phyloP scores from a whole-genome alignment of 2,797 vertebrate genomes.

The Natrix natrix region DNA sequence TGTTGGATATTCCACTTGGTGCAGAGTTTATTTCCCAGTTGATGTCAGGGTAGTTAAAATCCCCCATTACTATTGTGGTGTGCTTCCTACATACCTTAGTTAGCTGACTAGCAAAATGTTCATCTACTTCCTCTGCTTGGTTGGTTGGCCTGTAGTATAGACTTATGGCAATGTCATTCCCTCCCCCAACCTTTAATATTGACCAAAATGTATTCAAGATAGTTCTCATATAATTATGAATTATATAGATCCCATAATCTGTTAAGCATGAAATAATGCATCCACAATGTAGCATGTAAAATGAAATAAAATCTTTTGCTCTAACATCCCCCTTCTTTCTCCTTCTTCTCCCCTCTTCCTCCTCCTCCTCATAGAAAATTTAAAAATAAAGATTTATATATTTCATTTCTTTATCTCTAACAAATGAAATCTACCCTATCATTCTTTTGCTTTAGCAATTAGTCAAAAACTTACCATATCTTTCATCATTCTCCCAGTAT shows the following conservation, averaged over 20 bases:
- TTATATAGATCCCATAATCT: neutral
- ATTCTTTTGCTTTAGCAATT: neutral
- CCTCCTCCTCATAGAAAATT: neutral
- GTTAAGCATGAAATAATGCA: neutral
- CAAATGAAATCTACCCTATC: neutral
- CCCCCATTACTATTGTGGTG: too few species aligned
- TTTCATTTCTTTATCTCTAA: neutral
- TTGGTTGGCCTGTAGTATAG: too few species aligned
- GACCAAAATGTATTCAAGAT: too few species aligned
- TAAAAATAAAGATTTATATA: neutral
- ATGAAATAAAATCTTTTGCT: neutral
- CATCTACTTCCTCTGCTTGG: too few species aligned
- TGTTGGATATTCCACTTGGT: too few species aligned
- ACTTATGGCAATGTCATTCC: too few species aligned
- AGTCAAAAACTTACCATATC: neutral
- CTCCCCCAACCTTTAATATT: too few species aligned
- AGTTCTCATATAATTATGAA: neutral
- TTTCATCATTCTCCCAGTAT: neutral
- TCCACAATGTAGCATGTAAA: neutral
- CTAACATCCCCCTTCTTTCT: neutral
- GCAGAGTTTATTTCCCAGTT: too few species aligned
- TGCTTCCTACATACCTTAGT: too few species aligned
- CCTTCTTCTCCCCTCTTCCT: neutral
- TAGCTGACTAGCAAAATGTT: too few species aligned
- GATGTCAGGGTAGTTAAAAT: too few species aligned